Conservation (phyloP, 2,888 invertebrate genomes). For the Yponomeuta sedellus region DNA sequence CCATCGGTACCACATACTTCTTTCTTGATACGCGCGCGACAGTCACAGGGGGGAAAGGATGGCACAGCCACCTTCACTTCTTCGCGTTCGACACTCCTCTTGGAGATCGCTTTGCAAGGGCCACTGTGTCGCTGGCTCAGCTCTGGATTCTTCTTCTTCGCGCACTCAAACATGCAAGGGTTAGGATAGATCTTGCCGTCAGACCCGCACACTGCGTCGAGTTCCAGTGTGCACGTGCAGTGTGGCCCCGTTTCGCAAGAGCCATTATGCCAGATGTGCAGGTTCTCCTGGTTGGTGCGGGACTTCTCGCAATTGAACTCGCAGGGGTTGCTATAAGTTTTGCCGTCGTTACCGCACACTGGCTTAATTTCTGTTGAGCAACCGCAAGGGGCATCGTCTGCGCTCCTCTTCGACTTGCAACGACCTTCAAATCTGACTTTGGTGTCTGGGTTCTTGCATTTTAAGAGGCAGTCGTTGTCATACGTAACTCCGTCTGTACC, state of each 20-base stretch:
- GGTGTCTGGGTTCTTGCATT: conserved; percentile 13
- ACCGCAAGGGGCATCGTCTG: conserved; percentile 16
- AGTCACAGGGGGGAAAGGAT: neutral
- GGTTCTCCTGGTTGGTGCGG: conserved; percentile 3
- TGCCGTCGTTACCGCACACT: conserved; percentile 82
- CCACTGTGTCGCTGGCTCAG: conserved; percentile 7
- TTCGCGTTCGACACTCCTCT: neutral
- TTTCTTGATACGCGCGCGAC: conserved; percentile 29
- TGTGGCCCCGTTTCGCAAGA: conserved; percentile 13
- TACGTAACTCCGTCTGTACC: conserved; percentile 23
- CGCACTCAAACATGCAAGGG: conserved; percentile 79
- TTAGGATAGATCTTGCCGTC: conserved; percentile 81
- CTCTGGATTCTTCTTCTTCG: conserved; percentile 17
- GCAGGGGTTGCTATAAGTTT: conserved; percentile 77
- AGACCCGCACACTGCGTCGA: conserved; percentile 78
- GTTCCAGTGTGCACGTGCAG: conserved; percentile 25
- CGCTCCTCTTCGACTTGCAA: conserved; percentile 8
- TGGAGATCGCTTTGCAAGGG: conserved; percentile 9
- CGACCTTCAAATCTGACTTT: conserved; percentile 1
- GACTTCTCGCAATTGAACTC: conserved; percentile 14
- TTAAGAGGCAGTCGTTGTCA: conserved; percentile 19
- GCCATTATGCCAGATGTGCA: neutral
- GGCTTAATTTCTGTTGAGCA: conserved; percentile 39
- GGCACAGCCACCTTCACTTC: neutral
- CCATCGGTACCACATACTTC: conserved; percentile 38